Evolutionary conservation across 2,113 vertebrate species (phyloP), one percentile per base, ranked within the genome.

Genomic region (Caretta caretta): DNA sequence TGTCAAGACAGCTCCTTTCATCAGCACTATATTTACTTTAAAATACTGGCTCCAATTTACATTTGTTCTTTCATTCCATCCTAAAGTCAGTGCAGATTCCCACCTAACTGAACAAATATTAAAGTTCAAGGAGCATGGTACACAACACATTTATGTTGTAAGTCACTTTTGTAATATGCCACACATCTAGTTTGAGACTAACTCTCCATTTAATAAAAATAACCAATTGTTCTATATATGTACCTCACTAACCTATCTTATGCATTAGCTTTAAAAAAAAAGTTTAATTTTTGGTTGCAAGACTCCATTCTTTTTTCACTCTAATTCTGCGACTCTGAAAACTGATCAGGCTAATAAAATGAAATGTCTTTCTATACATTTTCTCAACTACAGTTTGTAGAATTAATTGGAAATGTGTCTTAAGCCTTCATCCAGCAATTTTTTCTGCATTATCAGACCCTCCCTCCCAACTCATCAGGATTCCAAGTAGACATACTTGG

Each of bases 11-110:
- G 0, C 19, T 29, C 19, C 62, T 81, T 8, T n/a, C 57, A 1
- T 16, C 1, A 17, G n/a, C 25, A 31, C 49, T 35, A 31, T 14
- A 0, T 6, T 29, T 5, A 3, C n/a, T 4, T 38, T 65, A 6
- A 25, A 42, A 3, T 38, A 1, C 6, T 0, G 9, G 48, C 10
- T 3, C 22, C 2, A 2, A 4, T 2, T 5, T 1, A 3, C 22
- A 2, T 0, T 3, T 24, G 8, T 56, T 11, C 49, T 54, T 49
- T 35, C 5, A 42, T 0, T 48, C 54, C 62, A 1, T 9, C 54
- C 25, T 69, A n/a, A 2, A 3, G 22, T 25, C 76, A 16, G 0
- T 50, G 3, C 0, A 2, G 72, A 69, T 69, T 35, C 16, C 31
- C 62, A 69, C 35, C 6, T n/a, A 69, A 69, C 31, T n/a, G 35